Evolutionary conservation across 2,888 invertebrate genomes (phyloP), one percentile per base, ranked within the genome.

Genomic region (Anoncus sp.): DNA sequence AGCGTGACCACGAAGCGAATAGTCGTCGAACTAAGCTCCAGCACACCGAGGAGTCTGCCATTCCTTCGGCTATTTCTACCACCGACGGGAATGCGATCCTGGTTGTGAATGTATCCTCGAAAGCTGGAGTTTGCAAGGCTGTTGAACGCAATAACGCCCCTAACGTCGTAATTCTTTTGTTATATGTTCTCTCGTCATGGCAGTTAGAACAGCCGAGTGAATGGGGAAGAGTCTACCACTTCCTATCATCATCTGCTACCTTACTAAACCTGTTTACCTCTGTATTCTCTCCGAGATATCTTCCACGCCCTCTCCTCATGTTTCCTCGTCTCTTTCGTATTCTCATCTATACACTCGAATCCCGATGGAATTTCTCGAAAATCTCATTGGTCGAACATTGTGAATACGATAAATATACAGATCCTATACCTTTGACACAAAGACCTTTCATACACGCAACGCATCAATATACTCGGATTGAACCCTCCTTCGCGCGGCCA

Each of bases 241-340:
- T 86, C 85, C 84, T 86, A 55, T 18, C 22, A 57, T 22, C 67
- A 66, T 84, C 80, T 88, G 82, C 73, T 85, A 75, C 80, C 87
- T 88, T 87, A 86, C 81, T 86, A 82, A 80, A 77, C 82, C 86
- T 87, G 87, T 86, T 88, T 87, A 88, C 86, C 77, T 76, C 81
- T 82, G 84, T 82, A 81, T 83, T 86, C 84, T 83, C 84, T 84
- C 81, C 79, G 75, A 79, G 67, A 81, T 83, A 79, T 74, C 80
- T 81, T 83, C 75, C 65, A 77, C 78, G 81, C 79, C 74, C 63
- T 82, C 74, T 60, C 31, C 10, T 47, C 69, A 49, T 47, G 43
- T 53, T 49, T 20, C 59, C 18, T 70, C 62, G 14, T 45, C 57
- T 47, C 12, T 35, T 55, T 45, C 59, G 20, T 47, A n/a, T 53